Base-by-base conservation (phyloP, 2,797 vertebrate genomes). In the Trichosurus vulpecula region DNA sequence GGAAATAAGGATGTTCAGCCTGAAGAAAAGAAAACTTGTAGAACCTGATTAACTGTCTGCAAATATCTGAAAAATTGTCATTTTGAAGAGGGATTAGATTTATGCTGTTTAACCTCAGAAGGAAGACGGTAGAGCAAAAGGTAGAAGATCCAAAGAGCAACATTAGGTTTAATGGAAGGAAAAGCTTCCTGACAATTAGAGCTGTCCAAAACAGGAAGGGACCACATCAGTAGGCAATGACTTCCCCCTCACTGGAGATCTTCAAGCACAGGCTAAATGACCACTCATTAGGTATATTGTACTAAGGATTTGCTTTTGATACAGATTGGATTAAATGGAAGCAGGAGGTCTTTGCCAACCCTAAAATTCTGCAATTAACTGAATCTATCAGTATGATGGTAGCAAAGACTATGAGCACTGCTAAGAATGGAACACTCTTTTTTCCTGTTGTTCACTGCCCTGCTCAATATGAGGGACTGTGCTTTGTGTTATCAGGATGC, bases 351-450 rank as follows among this genome's bases (percentile, higher is more conserved):
- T 0, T 19, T 8, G 19, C 2, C 19, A 41, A 47, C 0, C 0
- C 74, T 27, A 25, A 47, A 87, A 47, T 27, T 87, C 9, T 47
- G 12, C 52, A 31, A 0, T 11, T 27, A 16, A 66, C 14, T 52
- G 11, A 53, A 11, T 8, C 9, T 16, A 41, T 35, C 53, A 4
- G 14, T 2, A 47, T 0, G 0, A 54, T 51, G n/a, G 0, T 3
- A 3, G 22, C 0, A 2, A 31, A 6, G 4, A 30, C n/a, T 1
- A 25, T 19, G n/a, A 8, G 54, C 3, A 0, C 8, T 8, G 93
- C 55, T 1, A 13, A 51, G 51, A 4, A n/a, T 87, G 10, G 6
- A 81, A 47, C 5, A 25, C 11, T 51, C 27, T 14, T 22, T 56
- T 57, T 1, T 0, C 6, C 41, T 1, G 47, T 4, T 3, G 90